Evolutionary conservation across 1,140 invertebrate genomes (phyloP), one percentile per base, ranked within the genome.

Genomic region (Paralvinella palmiformis): DNA sequence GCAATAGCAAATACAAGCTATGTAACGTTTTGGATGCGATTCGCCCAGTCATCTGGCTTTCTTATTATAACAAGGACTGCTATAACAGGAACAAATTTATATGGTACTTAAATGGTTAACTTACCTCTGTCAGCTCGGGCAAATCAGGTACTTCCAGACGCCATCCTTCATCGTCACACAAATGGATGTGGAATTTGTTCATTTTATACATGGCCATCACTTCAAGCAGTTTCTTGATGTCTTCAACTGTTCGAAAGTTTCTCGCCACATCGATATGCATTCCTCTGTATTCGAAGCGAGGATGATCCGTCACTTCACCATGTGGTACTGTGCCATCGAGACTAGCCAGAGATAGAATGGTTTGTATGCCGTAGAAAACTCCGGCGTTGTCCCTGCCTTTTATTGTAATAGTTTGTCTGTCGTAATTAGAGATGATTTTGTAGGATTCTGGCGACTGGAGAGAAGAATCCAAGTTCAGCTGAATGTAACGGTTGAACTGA

Each of bases 161-260:
- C 76, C 76, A 79, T 0, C 76, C 77, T 56, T 80, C 75, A 45
- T 80, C 78, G 59, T 80, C 78, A 3, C 74, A 58, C 32, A 80
- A 63, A 60, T 79, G 78, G 1, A 78, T 64, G 59, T 79, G 77
- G 1, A 80, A 62, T 31, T 69, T 72, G 69, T 79, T 79, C 52
- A 78, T 15, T 56, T 79, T 80, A 63, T 74, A 77, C 64, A 69
- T 65, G 1, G 70, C 64, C 78, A 80, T 80, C 17, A 58, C 72
- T 15, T 71, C 69, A 20, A 80, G 62, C 20, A 77, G 57, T 27
- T 64, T 62, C 41, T 71, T 48, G 1, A 79, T 52, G 22, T 72
- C 70, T 3, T 63, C 60, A n/a, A 70, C 66, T 0, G 59, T 15
- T 7, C 69, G 70, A 57, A 79, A 80, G 63, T 79, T 74, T 36